Evolutionary conservation across 2,113 vertebrate species (phyloP).

Genomic region (Bucco capensis): DNA sequence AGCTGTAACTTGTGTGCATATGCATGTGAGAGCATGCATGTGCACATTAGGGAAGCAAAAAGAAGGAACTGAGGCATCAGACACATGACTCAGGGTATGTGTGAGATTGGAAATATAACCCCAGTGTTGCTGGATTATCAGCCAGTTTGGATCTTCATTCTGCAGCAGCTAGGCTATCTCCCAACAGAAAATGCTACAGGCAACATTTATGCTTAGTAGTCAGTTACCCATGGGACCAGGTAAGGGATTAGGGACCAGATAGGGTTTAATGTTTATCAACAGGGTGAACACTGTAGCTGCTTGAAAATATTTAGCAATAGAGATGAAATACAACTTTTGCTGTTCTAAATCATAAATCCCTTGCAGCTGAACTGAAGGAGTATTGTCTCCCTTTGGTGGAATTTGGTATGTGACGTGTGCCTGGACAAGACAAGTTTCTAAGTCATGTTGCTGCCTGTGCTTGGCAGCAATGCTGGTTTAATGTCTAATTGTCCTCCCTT

Average conservation of each 20-base stretch:
- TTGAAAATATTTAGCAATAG: neutral
- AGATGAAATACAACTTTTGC: neutral
- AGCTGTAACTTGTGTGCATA: neutral
- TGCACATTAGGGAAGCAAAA: neutral
- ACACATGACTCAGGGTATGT: constrained; percentile 29
- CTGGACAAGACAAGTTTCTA: neutral
- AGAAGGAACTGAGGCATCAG: constrained; percentile 50
- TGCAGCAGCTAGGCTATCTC: constrained; percentile 25
- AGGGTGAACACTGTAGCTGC: neutral
- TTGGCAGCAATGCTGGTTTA: neutral
- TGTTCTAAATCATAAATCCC: neutral
- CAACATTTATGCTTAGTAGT: neutral
- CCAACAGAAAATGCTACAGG: constrained; percentile 26
- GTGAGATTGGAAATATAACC: neutral
- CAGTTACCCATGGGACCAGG: constrained; percentile 14
- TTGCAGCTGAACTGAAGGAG: neutral
- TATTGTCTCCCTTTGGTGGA: neutral
- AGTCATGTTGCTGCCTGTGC: neutral
- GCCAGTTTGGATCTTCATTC: neutral
- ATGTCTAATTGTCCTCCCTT: neutral
- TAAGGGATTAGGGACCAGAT: constrained; percentile 41
- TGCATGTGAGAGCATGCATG: neutral
- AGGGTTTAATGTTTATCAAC: neutral
- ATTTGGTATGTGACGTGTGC: fast-evolving
- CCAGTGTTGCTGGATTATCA: neutral